Percentiles rank a stretch among this genome's conserved stretches.
phyloP scores from a whole-genome alignment of 2,113 vertebrate species.

The Aleadryas rufinucha region DNA sequence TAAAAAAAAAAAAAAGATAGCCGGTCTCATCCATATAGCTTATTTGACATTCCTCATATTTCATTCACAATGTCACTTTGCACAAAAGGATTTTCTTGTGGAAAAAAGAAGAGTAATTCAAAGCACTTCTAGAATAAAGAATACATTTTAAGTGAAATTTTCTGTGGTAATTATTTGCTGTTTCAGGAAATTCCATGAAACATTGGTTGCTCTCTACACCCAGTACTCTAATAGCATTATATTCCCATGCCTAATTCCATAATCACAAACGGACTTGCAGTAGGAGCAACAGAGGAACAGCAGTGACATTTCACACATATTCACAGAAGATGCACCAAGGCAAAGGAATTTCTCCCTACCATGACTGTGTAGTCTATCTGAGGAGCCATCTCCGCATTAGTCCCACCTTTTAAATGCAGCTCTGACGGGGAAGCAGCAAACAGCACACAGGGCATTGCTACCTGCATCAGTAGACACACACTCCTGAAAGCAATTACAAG shows the following conservation, averaged over 20 bases:
- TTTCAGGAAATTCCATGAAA: not conserved
- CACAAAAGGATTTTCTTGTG: not conserved
- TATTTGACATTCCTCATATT: not conserved
- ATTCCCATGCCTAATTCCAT: not conserved
- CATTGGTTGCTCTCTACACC: not conserved
- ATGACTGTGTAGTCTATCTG: slow-evolving; percentile 93
- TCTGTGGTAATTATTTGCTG: not conserved
- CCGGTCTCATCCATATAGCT: not conserved
- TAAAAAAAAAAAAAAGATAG: not conserved
- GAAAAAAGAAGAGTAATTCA: not conserved
- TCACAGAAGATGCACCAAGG: not conserved
- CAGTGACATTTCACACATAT: not conserved
- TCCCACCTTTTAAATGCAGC: slow-evolving; percentile 90
- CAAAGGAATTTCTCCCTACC: slow-evolving; percentile 63
- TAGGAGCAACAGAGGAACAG: not conserved
- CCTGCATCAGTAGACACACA: slow-evolving; percentile 92
- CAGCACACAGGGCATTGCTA: slow-evolving; percentile 89
- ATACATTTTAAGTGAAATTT: not conserved
- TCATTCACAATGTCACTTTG: not conserved
- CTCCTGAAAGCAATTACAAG: slow-evolving; percentile 77
- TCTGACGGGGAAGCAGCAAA: slow-evolving; percentile 84
- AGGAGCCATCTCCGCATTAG: slow-evolving; percentile 97
- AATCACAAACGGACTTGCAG: not conserved
- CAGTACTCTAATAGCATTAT: not conserved
- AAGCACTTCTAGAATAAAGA: not conserved